Base-by-base conservation (phyloP, 2,797 vertebrate species). In the Lithobates pipiens region DNA sequence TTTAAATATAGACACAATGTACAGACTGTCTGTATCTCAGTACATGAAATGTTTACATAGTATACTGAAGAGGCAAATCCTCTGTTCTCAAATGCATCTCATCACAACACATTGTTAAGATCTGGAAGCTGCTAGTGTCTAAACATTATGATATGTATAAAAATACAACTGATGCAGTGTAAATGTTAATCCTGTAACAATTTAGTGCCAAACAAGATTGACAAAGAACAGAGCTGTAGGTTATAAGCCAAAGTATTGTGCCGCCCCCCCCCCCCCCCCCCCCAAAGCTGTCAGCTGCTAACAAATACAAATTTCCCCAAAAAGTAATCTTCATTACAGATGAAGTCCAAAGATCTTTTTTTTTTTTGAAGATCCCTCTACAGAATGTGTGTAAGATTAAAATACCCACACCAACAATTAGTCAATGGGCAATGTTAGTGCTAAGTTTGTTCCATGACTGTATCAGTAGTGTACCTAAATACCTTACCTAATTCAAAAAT, bases 131-230 rank as follows among this genome's bases (percentile, higher is more conserved):
- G 73, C 73, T 76, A 39, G 54, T 68, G 68, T 57, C n/a, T 76
- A 83, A 83, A 83, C 82, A 83, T 54, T 76, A 69, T 69, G 67
- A 76, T 46, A 76, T 83, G 80, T 83, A 83, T 67, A 83, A 75
- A 71, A 75, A 83, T 74, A 50, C 32, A 83, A n/a, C 27, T 36
- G 44, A 76, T 76, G 42, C 42, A 54, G 29, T 57, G 65, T 83
- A 83, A 83, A 83, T 83, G 76, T 83, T 83, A 42, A 34, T 46
- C 42, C 69, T 82, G 71, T 46, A 32, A 61, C 71, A 42, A 65
- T 76, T 67, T 63, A 68, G 44, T 76, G 42, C 69, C 15, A 69
- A 11, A 11, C 9, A 10, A 39, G 63, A 57, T 23, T 61, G 54
- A 9, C 54, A 61, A 61, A 61, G 21, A 8, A 5, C 1, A 61